Percentiles rank a stretch among this genome's conserved stretches.
Conservation (phyloP, 1,140 invertebrate species). For the Bombus turneri region DNA sequence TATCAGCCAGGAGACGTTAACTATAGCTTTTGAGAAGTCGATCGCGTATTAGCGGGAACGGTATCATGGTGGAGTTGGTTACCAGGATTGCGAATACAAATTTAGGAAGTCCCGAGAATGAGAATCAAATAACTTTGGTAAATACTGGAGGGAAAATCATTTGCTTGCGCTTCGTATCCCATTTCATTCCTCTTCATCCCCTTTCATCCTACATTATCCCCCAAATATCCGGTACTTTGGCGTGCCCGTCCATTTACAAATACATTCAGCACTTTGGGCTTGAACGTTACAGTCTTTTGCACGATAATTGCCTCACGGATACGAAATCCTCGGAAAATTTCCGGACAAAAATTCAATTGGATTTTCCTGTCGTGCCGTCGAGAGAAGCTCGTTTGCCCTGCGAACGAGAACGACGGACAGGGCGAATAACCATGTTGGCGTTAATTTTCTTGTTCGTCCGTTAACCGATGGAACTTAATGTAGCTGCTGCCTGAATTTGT, state of each 20-base stretch:
- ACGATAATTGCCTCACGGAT: neutral
- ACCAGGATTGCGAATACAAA: neutral
- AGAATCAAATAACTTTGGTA: conserved; percentile 11
- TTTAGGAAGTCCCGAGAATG: neutral
- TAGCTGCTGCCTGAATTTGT: conserved; percentile 34
- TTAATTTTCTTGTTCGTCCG: conserved; percentile 22
- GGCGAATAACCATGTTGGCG: conserved; percentile 27
- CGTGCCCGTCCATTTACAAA: neutral
- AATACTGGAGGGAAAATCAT: neutral
- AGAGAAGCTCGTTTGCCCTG: too few relatives aligned
- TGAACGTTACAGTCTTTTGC: neutral
- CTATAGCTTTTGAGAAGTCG: neutral
- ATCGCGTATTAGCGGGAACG: neutral
- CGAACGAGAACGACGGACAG: neutral
- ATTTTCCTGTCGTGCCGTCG: neutral
- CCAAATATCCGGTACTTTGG: neutral
- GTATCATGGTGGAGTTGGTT: neutral
- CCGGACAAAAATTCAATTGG: conserved; percentile 15
- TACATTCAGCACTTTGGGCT: neutral
- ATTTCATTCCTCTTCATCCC: neutral
- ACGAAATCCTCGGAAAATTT: conserved; percentile 6
- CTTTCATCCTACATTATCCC: neutral
- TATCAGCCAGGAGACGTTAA: neutral
- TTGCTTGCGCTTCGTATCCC: conserved; percentile 1
- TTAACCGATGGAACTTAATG: conserved; percentile 3